These are phyloP conservation scores for Entomobrya multifasciata DNA, from an alignment of 2,888 invertebrate genomes.

Conservation along the genomic window DNA sequence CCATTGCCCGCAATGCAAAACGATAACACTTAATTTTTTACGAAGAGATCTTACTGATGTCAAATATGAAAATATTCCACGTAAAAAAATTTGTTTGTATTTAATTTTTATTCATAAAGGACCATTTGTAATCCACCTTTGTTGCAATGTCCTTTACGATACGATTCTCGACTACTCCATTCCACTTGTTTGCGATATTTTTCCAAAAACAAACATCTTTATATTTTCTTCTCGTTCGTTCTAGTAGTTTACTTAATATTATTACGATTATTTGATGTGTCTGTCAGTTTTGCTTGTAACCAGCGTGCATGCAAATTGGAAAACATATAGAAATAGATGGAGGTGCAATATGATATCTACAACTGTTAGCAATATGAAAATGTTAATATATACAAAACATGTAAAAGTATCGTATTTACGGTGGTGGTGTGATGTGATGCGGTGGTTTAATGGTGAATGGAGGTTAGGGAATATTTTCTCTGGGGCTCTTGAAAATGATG, in stretches of 20 bases:
- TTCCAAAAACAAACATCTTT: too few species aligned
- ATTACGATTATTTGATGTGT: not conserved
- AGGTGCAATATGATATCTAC: slow-evolving; percentile 24
- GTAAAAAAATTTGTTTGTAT: not conserved
- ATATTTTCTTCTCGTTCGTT: too few species aligned
- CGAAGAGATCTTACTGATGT: too few species aligned
- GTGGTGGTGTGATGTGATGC: too few species aligned
- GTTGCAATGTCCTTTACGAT: not conserved
- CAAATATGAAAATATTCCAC: too few species aligned
- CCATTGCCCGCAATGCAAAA: not conserved
- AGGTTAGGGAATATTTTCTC: not conserved
- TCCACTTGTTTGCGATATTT: not conserved
- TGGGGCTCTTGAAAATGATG: not conserved
- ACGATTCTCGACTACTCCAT: not conserved
- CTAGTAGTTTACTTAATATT: too few species aligned
- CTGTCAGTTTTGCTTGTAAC: not conserved
- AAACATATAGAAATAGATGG: not conserved
- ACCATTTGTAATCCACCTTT: slow-evolving; percentile 53
- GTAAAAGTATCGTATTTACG: not conserved
- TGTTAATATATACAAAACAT: too few species aligned
- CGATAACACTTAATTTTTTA: not conserved
- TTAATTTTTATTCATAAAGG: slow-evolving; percentile 20
- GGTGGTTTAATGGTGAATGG: slow-evolving; percentile 5
- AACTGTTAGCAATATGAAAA: too few species aligned
- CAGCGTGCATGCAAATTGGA: too few species aligned